Conservation (phyloP, 2,888 invertebrate species). For the Margaritifera margaritifera region DNA sequence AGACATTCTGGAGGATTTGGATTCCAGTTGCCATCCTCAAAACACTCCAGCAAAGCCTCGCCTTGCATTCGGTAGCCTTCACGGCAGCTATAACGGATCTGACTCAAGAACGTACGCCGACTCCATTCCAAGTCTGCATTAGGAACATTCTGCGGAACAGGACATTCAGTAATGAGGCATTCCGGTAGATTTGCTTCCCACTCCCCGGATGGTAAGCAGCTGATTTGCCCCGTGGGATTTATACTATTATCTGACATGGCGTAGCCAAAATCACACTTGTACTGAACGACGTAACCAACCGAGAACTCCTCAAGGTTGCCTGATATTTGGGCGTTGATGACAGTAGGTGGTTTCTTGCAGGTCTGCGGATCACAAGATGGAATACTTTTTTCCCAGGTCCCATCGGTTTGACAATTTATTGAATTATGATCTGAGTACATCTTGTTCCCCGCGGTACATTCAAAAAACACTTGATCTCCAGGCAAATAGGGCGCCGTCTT, state of each 20-base stretch:
- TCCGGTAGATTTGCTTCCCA: constrained; percentile 64
- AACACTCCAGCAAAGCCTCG: constrained; percentile 52
- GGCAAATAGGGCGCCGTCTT: constrained; percentile 32
- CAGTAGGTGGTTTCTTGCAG: constrained; percentile 51
- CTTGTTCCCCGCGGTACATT: constrained; percentile 49
- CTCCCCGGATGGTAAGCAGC: constrained; percentile 60
- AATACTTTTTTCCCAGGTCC: constrained; percentile 59
- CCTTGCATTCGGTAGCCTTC: constrained; percentile 63
- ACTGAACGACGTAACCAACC: constrained; percentile 48
- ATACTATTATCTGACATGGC: constrained; percentile 28
- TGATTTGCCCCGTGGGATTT: constrained; percentile 38
- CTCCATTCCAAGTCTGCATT: constrained; percentile 38
- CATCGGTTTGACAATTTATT: constrained; percentile 56
- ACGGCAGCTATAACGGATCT: constrained; percentile 44
- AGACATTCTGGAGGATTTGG: constrained; percentile 63
- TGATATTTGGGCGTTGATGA: constrained; percentile 58
- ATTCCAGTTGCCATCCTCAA: constrained; percentile 64
- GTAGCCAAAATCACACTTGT: constrained; percentile 51
- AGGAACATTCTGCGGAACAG: constrained; percentile 48
- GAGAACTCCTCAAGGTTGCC: constrained; percentile 39
- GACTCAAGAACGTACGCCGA: constrained; percentile 14
- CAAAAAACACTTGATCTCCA: constrained; percentile 39
- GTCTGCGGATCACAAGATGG: constrained; percentile 59
- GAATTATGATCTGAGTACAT: constrained; percentile 49
- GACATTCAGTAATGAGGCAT: constrained; percentile 61